A percentile compares a stretch with the other conserved stretches of the same genome.
Evolutionary conservation across 2,113 vertebrate species (phyloP).

Genomic region (Raja brachyura): DNA sequence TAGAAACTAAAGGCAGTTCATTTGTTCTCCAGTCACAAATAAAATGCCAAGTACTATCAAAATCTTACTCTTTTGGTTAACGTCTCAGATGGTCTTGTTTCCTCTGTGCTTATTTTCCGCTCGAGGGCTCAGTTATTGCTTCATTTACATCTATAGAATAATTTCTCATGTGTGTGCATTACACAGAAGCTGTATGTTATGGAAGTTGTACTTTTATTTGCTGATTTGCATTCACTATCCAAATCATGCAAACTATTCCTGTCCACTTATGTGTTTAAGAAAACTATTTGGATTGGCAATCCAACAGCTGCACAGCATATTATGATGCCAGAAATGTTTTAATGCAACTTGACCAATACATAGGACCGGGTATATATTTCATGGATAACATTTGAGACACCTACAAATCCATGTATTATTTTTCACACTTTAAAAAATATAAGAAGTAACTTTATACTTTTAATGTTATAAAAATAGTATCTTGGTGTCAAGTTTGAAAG

Average conservation of each 20-base stretch:
- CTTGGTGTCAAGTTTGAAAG: too few relatives aligned
- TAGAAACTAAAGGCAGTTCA: neutral
- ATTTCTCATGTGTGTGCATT: neutral
- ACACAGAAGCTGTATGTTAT: neutral
- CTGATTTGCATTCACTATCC: neutral
- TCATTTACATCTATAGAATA: neutral
- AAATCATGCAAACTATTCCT: neutral
- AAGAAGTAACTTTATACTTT: neutral
- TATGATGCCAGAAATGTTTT: neutral
- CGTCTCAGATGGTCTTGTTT: neutral
- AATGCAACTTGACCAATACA: neutral
- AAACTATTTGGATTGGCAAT: neutral
- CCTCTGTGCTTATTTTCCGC: neutral
- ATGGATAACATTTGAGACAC: neutral
- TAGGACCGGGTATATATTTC: neutral
- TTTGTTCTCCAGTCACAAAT: neutral
- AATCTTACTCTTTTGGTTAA: neutral
- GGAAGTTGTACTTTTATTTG: neutral
- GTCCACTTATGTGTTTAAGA: neutral
- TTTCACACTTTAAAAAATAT: neutral
- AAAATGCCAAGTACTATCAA: neutral
- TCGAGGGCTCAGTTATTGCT: neutral
- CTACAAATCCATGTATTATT: neutral
- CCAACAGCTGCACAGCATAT: neutral
- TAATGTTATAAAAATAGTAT: too few relatives aligned